Conservation (phyloP, 2,888 invertebrate species). For the Xestia c-nigrum region DNA sequence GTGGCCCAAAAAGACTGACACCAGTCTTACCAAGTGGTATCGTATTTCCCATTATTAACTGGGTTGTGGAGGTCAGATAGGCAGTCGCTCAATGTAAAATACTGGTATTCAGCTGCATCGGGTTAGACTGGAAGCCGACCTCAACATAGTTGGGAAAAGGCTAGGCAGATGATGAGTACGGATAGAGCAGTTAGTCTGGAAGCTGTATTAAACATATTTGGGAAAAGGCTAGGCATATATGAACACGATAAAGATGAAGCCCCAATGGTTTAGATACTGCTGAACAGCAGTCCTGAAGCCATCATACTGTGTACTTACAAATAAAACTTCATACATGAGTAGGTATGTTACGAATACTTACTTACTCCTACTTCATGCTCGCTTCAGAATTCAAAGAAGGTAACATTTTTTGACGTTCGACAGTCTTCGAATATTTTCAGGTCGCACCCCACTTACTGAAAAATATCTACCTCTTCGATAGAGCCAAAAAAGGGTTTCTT, state of each 20-base stretch:
- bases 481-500: background rate
- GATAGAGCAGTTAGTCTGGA: too few relatives aligned
- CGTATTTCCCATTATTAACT: too few relatives aligned
- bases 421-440: background rate
- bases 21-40: too few relatives aligned
- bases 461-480: background rate
- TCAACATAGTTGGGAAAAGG: too few relatives aligned
- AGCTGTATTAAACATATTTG: too few relatives aligned
- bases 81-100: too few relatives aligned
- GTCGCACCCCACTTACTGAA: background rate
- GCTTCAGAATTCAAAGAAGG: slow-evolving; percentile 2
- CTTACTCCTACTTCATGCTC: too few relatives aligned
- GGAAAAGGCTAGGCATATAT: background rate
- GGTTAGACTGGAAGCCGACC: too few relatives aligned
- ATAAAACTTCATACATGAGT: background rate
- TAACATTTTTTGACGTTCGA: background rate
- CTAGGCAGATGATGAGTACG: too few relatives aligned
- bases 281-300: background rate
- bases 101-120: too few relatives aligned
- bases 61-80: too few relatives aligned
- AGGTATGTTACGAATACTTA: background rate
- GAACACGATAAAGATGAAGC: background rate
- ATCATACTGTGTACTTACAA: background rate
- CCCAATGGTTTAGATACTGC: background rate
- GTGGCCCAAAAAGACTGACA: too few relatives aligned